A percentile compares a stretch with the other conserved stretches of the same genome.
Evolutionary conservation across 2,797 vertebrate species (phyloP).

Genomic region (Sebastes nivosus): DNA sequence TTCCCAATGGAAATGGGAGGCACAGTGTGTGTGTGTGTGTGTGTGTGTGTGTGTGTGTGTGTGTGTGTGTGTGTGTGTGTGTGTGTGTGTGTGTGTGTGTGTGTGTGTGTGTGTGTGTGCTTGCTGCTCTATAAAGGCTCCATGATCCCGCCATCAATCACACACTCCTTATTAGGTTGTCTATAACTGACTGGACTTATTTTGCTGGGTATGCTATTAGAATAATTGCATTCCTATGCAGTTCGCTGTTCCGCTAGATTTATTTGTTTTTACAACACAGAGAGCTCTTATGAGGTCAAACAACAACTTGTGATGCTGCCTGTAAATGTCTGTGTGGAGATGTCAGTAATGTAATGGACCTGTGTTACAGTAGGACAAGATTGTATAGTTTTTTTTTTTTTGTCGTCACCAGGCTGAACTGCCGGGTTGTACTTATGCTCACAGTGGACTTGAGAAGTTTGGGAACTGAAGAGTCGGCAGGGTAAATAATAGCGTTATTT

Average conservation of each 20-base stretch:
- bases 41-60: neutral
- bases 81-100: neutral
- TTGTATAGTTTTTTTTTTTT: neutral
- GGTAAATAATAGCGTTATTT: conserved; percentile 63
- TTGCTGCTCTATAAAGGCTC: conserved; percentile 39
- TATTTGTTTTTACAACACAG: conserved; percentile 73
- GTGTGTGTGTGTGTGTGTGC: neutral
- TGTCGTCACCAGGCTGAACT: conserved; percentile 10
- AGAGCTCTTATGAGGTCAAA: conserved; percentile 74
- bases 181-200: conserved; percentile 72
- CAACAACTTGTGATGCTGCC: conserved; percentile 65
- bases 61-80: neutral
- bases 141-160: conserved; percentile 73
- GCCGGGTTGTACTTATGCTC: neutral
- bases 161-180: conserved; percentile 74
- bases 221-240: conserved; percentile 80
- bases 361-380: conserved; percentile 10
- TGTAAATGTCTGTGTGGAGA: conserved; percentile 53
- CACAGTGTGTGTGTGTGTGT: neutral
- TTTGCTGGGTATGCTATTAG: conserved; percentile 74
- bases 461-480: conserved; percentile 35
- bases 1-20: conserved; percentile 48
- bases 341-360: conserved; percentile 53
- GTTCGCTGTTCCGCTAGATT: conserved; percentile 66
- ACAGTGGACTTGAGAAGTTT: conserved; percentile 36